Evolutionary conservation across 2,113 vertebrate genomes (phyloP), one percentile per base, ranked within the genome.

Genomic region (Felis chaus): DNA sequence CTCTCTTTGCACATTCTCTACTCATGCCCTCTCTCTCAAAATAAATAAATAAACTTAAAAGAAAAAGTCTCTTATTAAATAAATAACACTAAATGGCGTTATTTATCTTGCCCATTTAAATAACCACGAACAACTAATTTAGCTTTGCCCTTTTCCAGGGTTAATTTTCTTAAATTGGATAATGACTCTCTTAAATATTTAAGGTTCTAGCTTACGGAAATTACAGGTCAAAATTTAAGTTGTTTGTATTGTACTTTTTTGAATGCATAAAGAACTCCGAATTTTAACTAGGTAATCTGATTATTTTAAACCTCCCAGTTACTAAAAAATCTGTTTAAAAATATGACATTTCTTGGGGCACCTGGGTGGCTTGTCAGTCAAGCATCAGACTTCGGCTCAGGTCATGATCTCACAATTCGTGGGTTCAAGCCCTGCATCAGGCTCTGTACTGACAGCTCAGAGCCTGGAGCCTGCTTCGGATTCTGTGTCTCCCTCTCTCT

Each of bases 51-150:
- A 61, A 61, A 61, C 21, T 61, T 61, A 61, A 61, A 61, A 61
- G 57, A 61, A 23, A 61, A 61, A 61, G 57, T 61, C 57, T 61
- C 21, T 23, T 61, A 61, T 61, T 61, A 61, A 61, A 61, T 61
- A 61, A 61, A 25, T 31, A 92, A 97, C 81, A 83, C 25, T 19
- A 80, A n/a, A 69, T 69, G 31, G 33, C 66, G 83, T 55, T 93
- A 91, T 73, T 87, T 91, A 92, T 36, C 39, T 85, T 94, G 31
- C 5, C 69, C 45, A 94, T 53, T 93, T 91, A 95, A 80, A 83
- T 78, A 88, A 93, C 18, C 55, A 90, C 50, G 69, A 89, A 53
- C 16, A 93, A 88, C 12, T 85, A 89, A 82, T 69, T 82, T 48
- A 68, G 10, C n/a, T 55, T 81, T 25, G n/a, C 33, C 7, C 13